These are phyloP conservation scores for Silurus asotus DNA, from an alignment of 2,113 vertebrate species.

Conservation along the genomic window DNA sequence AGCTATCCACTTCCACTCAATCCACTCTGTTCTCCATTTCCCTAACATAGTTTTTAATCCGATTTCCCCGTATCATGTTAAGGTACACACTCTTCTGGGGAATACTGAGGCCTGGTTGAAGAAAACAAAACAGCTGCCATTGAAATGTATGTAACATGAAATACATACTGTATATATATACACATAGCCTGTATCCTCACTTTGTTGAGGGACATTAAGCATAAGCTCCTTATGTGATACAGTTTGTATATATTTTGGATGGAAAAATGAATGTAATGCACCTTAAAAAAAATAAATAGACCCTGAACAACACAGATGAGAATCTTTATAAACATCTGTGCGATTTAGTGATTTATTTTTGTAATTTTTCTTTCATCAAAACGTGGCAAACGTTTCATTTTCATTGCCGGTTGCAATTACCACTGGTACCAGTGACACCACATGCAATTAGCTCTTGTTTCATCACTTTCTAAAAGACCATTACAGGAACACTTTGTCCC, in stretches of 20 bases:
- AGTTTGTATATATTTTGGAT: constrained; percentile 11
- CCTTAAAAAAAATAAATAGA: background rate
- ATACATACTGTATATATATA: background rate
- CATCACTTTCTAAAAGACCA: background rate
- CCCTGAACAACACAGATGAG: background rate
- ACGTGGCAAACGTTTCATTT: background rate
- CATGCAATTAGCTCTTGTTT: background rate
- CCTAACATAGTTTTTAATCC: background rate
- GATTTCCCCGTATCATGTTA: background rate
- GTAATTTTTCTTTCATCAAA: background rate
- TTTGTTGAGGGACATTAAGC: background rate
- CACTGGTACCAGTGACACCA: background rate
- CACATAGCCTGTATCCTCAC: background rate
- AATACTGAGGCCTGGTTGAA: background rate
- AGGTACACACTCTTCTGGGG: background rate
- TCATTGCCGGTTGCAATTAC: background rate
- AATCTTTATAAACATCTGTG: background rate
- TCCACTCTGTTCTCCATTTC: constrained; percentile 15
- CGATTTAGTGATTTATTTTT: background rate
- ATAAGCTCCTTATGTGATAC: background rate
- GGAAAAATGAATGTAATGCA: background rate
- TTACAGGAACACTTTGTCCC: background rate
- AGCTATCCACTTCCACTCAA: constrained; percentile 6
- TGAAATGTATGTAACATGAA: background rate
- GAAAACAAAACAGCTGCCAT: constrained; percentile 6